phyloP scores from a whole-genome alignment of 2,113 vertebrate genomes.

The Machaerirhynchus nigripectus region DNA sequence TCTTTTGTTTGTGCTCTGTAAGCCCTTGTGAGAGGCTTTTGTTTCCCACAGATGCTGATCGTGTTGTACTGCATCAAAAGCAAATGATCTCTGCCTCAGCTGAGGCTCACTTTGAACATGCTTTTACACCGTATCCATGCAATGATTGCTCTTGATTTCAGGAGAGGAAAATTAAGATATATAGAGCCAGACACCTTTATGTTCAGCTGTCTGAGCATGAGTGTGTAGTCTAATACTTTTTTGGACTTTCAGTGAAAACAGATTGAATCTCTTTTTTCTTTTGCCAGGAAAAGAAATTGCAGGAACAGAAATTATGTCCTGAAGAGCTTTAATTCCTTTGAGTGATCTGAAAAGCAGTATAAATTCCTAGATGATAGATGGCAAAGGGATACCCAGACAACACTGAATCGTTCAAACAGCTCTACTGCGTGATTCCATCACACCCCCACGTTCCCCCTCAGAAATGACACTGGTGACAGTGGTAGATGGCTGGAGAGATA shows the following conservation, averaged over 20 bases:
- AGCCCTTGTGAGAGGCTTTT: background rate
- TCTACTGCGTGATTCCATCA: background rate
- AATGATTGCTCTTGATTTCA: background rate
- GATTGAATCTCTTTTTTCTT: background rate
- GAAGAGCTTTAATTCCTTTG: background rate
- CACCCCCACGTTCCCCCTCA: fast-evolving
- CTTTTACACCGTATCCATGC: background rate
- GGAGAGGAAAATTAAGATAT: background rate
- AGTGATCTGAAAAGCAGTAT: background rate
- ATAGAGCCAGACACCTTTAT: background rate
- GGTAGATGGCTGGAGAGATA: background rate
- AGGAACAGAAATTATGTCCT: background rate
- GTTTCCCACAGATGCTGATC: background rate
- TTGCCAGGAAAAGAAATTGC: background rate
- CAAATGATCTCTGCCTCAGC: background rate
- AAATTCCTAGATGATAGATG: background rate
- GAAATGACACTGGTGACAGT: background rate
- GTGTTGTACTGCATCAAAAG: background rate
- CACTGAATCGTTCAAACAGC: background rate
- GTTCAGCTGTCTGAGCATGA: background rate
- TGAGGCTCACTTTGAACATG: background rate
- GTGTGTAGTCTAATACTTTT: background rate
- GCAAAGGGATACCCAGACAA: background rate
- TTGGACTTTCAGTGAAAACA: background rate
- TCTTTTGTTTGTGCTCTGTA: background rate